phyloP scores from a whole-genome alignment of 2,113 vertebrate species.

The Austrofundulus limnaeus region DNA sequence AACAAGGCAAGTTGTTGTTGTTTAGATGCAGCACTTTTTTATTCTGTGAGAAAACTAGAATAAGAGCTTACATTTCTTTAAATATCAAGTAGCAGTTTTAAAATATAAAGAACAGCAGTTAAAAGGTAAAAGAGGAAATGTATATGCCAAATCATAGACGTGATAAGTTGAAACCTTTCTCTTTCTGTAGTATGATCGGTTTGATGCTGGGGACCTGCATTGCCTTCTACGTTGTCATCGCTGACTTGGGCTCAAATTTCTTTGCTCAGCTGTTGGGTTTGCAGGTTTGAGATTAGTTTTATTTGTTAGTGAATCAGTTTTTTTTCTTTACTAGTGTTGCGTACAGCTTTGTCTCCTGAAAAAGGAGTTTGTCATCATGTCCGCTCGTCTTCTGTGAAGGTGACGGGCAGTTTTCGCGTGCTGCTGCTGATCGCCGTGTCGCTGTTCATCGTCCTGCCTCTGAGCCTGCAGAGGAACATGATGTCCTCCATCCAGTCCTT shows the following conservation, averaged over 20 bases:
- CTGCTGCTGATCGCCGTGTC: slow-evolving; percentile 89
- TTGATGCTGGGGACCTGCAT: slow-evolving; percentile 98
- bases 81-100: not conserved
- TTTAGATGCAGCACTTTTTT: too few species aligned
- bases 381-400: slow-evolving; percentile 70
- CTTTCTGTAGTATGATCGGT: slow-evolving; percentile 87
- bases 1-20: slow-evolving; percentile 81
- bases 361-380: not conserved
- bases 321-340: too few species aligned
- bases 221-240: slow-evolving; percentile 97
- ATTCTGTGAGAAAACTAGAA: too few species aligned
- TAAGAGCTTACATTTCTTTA: too few species aligned
- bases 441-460: slow-evolving; percentile 90
- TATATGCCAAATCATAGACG: not conserved
- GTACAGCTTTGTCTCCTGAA: too few species aligned
- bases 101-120: not conserved
- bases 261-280: slow-evolving; percentile 90
- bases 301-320: too few species aligned
- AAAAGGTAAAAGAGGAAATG: not conserved
- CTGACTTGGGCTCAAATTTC: slow-evolving; percentile 94
- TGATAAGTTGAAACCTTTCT: not conserved
- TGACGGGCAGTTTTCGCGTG: slow-evolving; percentile 84
- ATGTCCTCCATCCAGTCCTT: slow-evolving; percentile 98
- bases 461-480: slow-evolving; percentile 98
- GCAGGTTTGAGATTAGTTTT: slow-evolving; percentile 77